Evolutionary conservation across 2,797 vertebrate species (phyloP).

Genomic region (Poeciliopsis gracilis): DNA sequence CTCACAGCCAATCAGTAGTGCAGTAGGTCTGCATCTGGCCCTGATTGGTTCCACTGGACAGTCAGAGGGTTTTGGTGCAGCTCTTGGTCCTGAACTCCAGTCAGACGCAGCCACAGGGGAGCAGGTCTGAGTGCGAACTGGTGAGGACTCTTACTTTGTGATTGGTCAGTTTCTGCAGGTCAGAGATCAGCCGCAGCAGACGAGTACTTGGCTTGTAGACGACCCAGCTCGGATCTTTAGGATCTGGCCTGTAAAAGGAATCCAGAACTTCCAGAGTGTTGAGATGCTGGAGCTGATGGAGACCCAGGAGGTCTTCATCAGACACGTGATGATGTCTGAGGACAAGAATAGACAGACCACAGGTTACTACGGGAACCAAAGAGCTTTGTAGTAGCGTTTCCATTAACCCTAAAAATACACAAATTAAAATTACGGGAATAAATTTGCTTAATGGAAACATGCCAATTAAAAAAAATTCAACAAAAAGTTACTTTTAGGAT

Average conservation of each 20-base stretch:
- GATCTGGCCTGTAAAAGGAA: slow-evolving; percentile 44
- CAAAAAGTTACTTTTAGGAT: too few relatives aligned
- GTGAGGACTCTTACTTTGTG: slow-evolving; percentile 53
- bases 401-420: too few relatives aligned
- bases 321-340: slow-evolving; percentile 51
- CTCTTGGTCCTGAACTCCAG: background rate
- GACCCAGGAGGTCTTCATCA: slow-evolving; percentile 43
- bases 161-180: slow-evolving; percentile 41
- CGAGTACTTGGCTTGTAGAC: slow-evolving; percentile 40
- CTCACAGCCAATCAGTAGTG: background rate
- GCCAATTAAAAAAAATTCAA: too few relatives aligned
- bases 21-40: background rate
- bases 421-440: too few relatives aligned
- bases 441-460: too few relatives aligned
- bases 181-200: slow-evolving; percentile 31
- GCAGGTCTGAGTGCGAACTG: slow-evolving; percentile 19
- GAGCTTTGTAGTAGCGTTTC: too few relatives aligned
- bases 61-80: background rate
- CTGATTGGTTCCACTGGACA: background rate
- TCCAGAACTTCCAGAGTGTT: slow-evolving; percentile 53
- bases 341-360: background rate
- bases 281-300: slow-evolving; percentile 38
- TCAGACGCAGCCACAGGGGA: slow-evolving; percentile 52
- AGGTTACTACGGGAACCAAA: background rate
- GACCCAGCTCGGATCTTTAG: background rate